Evolutionary conservation across 2,113 vertebrate species (phyloP), one percentile per base, ranked within the genome.

Genomic region (Thryonomys swinderianus): DNA sequence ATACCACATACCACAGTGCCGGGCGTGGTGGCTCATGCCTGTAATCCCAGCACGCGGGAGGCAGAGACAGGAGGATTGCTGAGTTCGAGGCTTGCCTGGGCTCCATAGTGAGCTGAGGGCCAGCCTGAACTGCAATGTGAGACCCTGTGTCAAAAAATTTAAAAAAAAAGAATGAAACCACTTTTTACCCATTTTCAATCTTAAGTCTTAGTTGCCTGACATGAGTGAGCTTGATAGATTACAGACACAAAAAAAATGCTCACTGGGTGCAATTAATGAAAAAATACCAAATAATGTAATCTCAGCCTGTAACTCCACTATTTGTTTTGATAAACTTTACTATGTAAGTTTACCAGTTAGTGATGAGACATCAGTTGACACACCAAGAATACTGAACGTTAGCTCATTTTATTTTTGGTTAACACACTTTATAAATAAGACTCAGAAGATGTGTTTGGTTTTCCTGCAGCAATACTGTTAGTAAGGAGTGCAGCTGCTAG

Each of bases 391-490:
- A 37, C 32, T 80, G 45, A 27, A 64, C 32, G 71, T 53, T 59
- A 61, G 13, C 21, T 80, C n/a, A 55, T 20, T 74, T 90, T 66
- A 66, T 62, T 85, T 90, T 88, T 67, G 81, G 21, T 37, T 76
- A 95, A 30, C 32, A 88, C 13, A 84, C n/a, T 88, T 81, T 82
- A 74, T 53, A 94, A 94, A 69, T 37, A 74, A 73, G 42, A 79
- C 20, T 82, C 78, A 73, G 30, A 42, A 94, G 85, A 53, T 62
- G 37, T 48, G 71, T 79, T 85, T 73, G 76, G 20, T 37, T 74
- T 85, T 61, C 25, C 34, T 62, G 57, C 93, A 59, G n/a, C 51
- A 21, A n/a, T 11, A 64, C 51, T 79, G 16, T 20, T 40, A 32
- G 4, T 23, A 30, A 95, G 8, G 13, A 42, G 18, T 23, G 1